Base-by-base conservation (phyloP, 2,888 invertebrate species). In the Dorcus hopei region DNA sequence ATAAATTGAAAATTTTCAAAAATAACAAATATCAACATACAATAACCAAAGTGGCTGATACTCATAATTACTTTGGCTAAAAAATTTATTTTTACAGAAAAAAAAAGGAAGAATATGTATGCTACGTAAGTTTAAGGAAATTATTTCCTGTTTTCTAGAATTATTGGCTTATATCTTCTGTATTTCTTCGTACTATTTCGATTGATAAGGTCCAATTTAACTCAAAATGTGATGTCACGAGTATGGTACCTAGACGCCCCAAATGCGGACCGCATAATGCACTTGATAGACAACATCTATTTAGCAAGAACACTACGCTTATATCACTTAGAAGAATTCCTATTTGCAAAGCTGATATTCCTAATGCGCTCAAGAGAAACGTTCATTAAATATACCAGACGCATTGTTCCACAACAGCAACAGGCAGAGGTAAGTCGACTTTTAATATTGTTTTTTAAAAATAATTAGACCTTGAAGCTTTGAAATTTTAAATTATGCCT, bases 121-220 rank as follows among this genome's bases (percentile, higher is more conserved):
- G 26, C 19, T 19, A 19, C 19, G 3, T 2, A 19, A 33, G 26
- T 33, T 33, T 4, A 5, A 33, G 26, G 7, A 33, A 33, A 33
- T 33, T 7, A 33, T 7, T 33, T 33, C 1, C 26, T 33, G 26
- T 33, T 33, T 33, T 33, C 61, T 78, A 87, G 88, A 64, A 87
- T 89, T 66, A 80, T 86, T 64, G 87, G 87, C 42, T 75, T 87
- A 72, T 89, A 88, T 75, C 80, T 85, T 19, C 82, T 86, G 3
- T 80, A 88, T 70, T 86, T 89, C 51, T 77, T 87, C 61, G 80
- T 87, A 52, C 79, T 84, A 45, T 83, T 84, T 61, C 80, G 82
- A 57, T 75, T 87, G 52, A 79, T 86, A 5, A 80, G 87, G 47
- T 78, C 80, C 7, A 76, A 82, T 65, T n/a, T 67, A 11, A 57